These are phyloP conservation scores for Ladona fulva DNA, from an alignment of 1,140 invertebrate genomes.

Conservation along the genomic window DNA sequence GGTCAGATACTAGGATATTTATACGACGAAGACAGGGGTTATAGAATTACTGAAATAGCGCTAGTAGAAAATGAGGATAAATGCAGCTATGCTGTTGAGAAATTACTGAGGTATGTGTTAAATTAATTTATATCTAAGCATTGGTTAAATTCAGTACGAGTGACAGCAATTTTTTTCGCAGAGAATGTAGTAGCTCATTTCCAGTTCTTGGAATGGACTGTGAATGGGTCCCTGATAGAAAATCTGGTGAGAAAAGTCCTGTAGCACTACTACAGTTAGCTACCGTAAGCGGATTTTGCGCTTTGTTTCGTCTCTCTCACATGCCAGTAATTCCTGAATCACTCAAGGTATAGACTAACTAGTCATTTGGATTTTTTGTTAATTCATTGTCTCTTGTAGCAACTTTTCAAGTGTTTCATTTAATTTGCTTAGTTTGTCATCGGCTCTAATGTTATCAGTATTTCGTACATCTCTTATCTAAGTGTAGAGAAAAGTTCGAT, in stretches of 20 bases:
- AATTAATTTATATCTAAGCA: too few species aligned
- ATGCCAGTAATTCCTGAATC: not conserved
- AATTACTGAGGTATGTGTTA: not conserved
- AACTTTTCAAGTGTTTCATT: too few species aligned
- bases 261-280: constrained; percentile 9
- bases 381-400: too few species aligned
- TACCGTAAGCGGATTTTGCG: not conserved
- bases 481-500: too few species aligned
- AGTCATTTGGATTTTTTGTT: too few species aligned
- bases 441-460: too few species aligned
- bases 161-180: not conserved
- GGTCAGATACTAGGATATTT: not conserved
- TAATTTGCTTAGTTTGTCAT: too few species aligned
- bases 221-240: constrained; percentile 12
- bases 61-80: not conserved
- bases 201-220: constrained; percentile 9
- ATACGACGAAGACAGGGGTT: not conserved
- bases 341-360: not conserved
- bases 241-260: not conserved
- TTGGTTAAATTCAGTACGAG: too few species aligned
- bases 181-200: not conserved
- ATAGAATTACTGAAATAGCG: not conserved
- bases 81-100: not conserved
- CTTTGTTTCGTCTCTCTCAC: not conserved
- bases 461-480: too few species aligned